Evolutionary conservation across 2,113 vertebrate species (phyloP).

Genomic region (Puma concolor): DNA sequence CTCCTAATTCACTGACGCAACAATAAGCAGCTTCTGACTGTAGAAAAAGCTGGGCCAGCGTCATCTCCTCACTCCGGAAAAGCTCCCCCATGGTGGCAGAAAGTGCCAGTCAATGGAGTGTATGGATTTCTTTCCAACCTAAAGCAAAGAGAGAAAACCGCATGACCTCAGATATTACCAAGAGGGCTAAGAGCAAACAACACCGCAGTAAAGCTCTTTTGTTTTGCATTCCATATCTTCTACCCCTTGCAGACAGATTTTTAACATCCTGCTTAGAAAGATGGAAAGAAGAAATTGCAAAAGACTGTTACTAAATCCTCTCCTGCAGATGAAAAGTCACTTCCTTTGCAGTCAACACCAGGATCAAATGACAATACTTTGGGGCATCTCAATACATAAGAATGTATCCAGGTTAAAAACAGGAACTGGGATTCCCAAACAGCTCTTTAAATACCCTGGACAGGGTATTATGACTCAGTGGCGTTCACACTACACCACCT

Average conservation of each 20-base stretch:
- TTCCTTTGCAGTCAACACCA: constrained; percentile 57
- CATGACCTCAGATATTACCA: not conserved
- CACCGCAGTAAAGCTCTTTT: not conserved
- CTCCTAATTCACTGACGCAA: constrained; percentile 97
- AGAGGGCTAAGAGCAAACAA: constrained; percentile 16
- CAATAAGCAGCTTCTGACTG: constrained; percentile 98
- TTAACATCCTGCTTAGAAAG: constrained; percentile 47
- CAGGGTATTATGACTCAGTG: not conserved
- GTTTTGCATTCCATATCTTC: not conserved
- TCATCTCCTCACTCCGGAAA: constrained; percentile 99
- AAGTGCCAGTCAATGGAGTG: not conserved
- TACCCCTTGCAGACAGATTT: not conserved
- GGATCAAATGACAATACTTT: constrained; percentile 49
- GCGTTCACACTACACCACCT: not conserved
- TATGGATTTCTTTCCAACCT: constrained; percentile 61
- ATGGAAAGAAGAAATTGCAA: constrained; percentile 11
- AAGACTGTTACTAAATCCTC: constrained; percentile 9
- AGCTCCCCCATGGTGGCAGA: constrained; percentile 94
- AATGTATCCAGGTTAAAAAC: constrained; percentile 46
- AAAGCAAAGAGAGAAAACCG: constrained; percentile 53
- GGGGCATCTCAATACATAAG: constrained; percentile 24
- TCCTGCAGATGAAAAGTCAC: constrained; percentile 14
- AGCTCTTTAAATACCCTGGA: constrained; percentile 47
- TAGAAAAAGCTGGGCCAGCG: constrained; percentile 97
- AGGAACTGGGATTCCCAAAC: constrained; percentile 19